Base-by-base conservation (phyloP, 2,113 vertebrate species). In the Cynopterus brachyotis region DNA sequence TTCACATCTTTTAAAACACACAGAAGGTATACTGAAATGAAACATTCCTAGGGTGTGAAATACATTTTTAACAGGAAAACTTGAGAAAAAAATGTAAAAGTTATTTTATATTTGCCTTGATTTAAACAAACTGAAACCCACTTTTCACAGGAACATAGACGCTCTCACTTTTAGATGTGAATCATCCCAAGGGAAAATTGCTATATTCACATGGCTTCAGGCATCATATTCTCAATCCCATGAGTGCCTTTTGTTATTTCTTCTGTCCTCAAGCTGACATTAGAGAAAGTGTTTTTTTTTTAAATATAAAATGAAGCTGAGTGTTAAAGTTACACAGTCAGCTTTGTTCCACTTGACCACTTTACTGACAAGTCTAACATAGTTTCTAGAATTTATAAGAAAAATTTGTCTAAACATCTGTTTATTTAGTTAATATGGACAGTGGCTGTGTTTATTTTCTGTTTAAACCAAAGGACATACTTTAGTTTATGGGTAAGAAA, bases 121-220 rank as follows among this genome's bases (percentile, higher is more conserved):
- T 80, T 95, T 92, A 89, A 94, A 91, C 59, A 83, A 88, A 79
- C 26, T 37, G 22, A 93, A 94, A 57, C 24, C 37, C 32, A 83
- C 83, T 97, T 96, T 96, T 97, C 89, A 91, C 62, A 86, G 93
- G 67, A 94, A 95, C 12, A 64, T 32, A 47, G 88, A 86, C 86
- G 47, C 35, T 96, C 60, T 96, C 72, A 93, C 81, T 96, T 95
- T 89, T 55, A 95, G 75, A 90, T 80, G 64, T 89, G 91, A 97
- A 92, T 93, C 76, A 87, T 94, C 83, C 79, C 89, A 70, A 87
- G 85, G 80, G 59, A 89, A 62, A 87, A 84, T 83, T 78, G 30
- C 30, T 93, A 64, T 55, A 69, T 62, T 89, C 82, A 64, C 59
- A 28, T 0, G 5, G 67, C 37, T 93, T 96, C 86, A 90, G 89